Evolutionary conservation across 2,797 vertebrate species (phyloP).

Genomic region (Hippopotamyrus pictus): DNA sequence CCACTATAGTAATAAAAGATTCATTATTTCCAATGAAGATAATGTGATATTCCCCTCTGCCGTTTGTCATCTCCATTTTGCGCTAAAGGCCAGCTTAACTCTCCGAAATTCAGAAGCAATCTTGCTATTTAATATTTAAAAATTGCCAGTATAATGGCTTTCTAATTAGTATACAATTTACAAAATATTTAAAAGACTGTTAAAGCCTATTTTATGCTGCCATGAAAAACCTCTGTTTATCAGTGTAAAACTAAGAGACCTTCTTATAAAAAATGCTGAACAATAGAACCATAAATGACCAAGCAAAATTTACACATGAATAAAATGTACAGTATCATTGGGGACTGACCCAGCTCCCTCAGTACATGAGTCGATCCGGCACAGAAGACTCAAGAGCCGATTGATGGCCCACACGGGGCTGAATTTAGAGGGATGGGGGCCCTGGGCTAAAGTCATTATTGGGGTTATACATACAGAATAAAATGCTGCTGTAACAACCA

Average conservation of each 20-base stretch:
- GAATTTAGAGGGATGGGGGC: not conserved
- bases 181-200: constrained; percentile 8
- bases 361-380: not conserved
- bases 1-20: constrained; percentile 61
- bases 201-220: constrained; percentile 44
- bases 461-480: not conserved
- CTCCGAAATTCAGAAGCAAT: constrained; percentile 7
- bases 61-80: constrained; percentile 14
- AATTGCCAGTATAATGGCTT: constrained; percentile 10
- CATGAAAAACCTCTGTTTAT: constrained; percentile 40
- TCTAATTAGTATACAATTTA: constrained; percentile 12
- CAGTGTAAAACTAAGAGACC: constrained; percentile 36
- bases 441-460: not conserved
- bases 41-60: constrained; percentile 42
- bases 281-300: constrained; percentile 41
- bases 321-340: constrained; percentile 57
- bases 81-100: constrained; percentile 19
- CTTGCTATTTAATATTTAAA: constrained; percentile 8
- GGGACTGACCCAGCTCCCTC: constrained; percentile 31
- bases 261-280: constrained; percentile 42
- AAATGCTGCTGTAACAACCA: not conserved
- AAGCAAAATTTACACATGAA: constrained; percentile 59
- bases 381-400: not conserved
- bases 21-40: constrained; percentile 62
- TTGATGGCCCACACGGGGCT: not conserved